Base-by-base conservation (phyloP, 1,140 invertebrate genomes). In the Ceratoteleas bidentatus region DNA sequence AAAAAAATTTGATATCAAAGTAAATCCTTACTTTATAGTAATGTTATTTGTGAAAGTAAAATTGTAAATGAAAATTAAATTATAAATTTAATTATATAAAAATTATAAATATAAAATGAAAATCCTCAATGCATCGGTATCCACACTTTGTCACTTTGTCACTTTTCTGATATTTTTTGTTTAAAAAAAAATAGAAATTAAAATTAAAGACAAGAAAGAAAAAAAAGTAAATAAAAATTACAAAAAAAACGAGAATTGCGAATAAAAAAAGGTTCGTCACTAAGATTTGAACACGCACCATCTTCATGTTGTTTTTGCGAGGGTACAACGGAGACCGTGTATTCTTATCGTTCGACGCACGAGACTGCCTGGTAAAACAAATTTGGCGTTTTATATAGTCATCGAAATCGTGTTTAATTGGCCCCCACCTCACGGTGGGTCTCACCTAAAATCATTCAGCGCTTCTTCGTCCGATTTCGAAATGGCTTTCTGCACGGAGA, bases 351-450 rank as follows among this genome's bases (percentile, higher is more conserved):
- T 61, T 45, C 40, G 32, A 54, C 58, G 40, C 40, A n/a, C 60
- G 34, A 64, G 68, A 73, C 68, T 73, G 76, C 11, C 57, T 50
- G 69, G 56, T 57, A 69, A 80, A 80, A 80, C 49, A 56, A 69
- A 56, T 80, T 80, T 74, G 61, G 70, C 69, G 77, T 73, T 73
- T 80, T 80, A 80, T 80, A 74, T 80, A 80, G 77, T 74, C 64
- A 80, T 74, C 69, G 77, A 69, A 74, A 74, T 81, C 70, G 65
- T 34, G 38, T 70, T 69, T 70, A 81, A 81, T 75, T 81, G 70
- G 52, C 78, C 78, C 70, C 78, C 77, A 69, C 77, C 50, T 33
- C 40, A 38, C 32, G 24, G 40, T 33, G 15, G 62, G 40, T 76
- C 54, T 76, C 65, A 43, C 53, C 53, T 69, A 80, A 74, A 69